Base-by-base conservation (phyloP, 1,140 invertebrate genomes). In the Hermatobates lingyangjiaoensis region DNA sequence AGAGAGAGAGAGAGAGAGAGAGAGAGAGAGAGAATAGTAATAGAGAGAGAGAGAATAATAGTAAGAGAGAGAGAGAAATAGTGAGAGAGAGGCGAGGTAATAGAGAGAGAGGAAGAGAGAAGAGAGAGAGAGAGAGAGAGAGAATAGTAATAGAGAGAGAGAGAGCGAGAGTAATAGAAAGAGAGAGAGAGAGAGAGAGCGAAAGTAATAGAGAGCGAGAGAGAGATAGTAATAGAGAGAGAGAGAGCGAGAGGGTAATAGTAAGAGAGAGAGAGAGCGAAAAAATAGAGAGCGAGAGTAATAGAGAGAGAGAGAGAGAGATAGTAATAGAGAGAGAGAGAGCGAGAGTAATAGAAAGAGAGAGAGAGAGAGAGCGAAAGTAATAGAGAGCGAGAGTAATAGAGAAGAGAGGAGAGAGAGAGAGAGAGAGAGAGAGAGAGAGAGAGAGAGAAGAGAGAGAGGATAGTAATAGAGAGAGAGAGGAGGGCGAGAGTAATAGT, bases 51-150 rank as follows among this genome's bases (percentile, higher is more conserved):
- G 52, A 27, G 52, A 23, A 53, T 26, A 25, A 50, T 44, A 45
- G 52, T 46, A 28, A 34, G 45, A 50, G 48, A 39, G 51, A 45
- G 40, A 27, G 21, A 21, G 25, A 48, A 44, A 52, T 42, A 20
- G n/a, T 2, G 27, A 51, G 49, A 51, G 45, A 45, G 48, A 45
- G 45, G 25, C 24, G 28, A 21, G 25, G 44, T 18, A 38, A 47
- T 20, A 38, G 25, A 28, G 42, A 30, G 18, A 51, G 28, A 27
- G 44, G 40, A 38, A 25, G 30, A 52, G 42, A 40, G 34, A 25
- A 30, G 26, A 18, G 46, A 40, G 24, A 28, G 24, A 23, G 25
- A 23, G 28, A 38, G 28, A 26, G 26, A 30, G 18, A 30, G 28
- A 18, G 40, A 45, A 20, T 27, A 39, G 20, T 38, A 25, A 34